Conservation (phyloP, 2,797 vertebrate species). For the Masticophis lateralis region DNA sequence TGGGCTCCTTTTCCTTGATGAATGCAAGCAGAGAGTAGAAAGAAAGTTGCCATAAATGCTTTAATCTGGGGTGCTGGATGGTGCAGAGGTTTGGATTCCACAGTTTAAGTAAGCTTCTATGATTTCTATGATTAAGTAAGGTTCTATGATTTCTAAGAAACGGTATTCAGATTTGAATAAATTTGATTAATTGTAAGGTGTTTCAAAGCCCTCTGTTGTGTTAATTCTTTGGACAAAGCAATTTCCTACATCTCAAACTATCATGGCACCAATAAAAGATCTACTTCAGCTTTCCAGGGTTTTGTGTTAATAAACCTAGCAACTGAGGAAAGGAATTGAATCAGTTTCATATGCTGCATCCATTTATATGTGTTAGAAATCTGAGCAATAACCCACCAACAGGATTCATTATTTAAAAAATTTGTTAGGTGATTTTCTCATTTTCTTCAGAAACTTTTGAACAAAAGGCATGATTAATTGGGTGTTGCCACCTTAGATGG, state of each 20-base stretch:
- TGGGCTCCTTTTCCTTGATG: neutral
- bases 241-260: neutral
- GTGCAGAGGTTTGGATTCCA: neutral
- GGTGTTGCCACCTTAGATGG: neutral
- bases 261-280: neutral
- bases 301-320: neutral
- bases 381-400: neutral
- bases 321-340: neutral
- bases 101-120: neutral
- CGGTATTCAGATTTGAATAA: neutral
- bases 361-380: neutral
- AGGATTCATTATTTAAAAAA: neutral
- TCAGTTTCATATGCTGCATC: neutral
- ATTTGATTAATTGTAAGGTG: neutral
- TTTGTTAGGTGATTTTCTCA: neutral
- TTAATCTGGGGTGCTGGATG: neutral
- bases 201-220: neutral
- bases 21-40: neutral
- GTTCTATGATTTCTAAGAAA: neutral
- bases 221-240: neutral
- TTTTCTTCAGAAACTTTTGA: neutral
- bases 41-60: neutral
- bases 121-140: neutral
- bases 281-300: neutral
- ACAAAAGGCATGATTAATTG: neutral